phyloP scores from a whole-genome alignment of 2,888 invertebrate species.

The Graphium colonna region DNA sequence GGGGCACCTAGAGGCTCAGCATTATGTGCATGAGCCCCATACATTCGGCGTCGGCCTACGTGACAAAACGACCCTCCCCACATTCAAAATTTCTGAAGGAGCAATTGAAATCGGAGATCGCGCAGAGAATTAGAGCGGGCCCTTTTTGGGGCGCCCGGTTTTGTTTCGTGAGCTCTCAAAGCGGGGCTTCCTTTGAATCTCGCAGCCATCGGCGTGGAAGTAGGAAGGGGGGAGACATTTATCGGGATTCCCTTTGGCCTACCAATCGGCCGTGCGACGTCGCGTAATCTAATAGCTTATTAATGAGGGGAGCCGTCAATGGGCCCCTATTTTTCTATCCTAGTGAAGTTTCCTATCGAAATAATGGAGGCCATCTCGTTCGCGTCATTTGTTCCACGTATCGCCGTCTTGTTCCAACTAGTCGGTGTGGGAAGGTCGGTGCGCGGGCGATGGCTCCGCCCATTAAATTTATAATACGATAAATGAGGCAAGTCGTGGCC shows the following conservation, averaged over 20 bases:
- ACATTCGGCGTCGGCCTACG: constrained; percentile 65
- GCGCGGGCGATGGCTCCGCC: constrained; percentile 65
- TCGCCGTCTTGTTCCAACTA: constrained; percentile 67
- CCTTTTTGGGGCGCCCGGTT: constrained; percentile 73
- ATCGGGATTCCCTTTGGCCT: constrained; percentile 77
- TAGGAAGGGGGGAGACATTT: constrained; percentile 57
- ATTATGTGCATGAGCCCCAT: constrained; percentile 73
- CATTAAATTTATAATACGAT: constrained; percentile 76
- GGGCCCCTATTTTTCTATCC: constrained; percentile 73
- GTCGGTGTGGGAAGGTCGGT: constrained; percentile 66
- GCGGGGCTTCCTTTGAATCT: constrained; percentile 78
- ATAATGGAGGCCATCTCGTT: constrained; percentile 61
- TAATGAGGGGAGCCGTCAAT: constrained; percentile 73
- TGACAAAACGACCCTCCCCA: constrained; percentile 79
- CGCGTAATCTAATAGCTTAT: constrained; percentile 79
- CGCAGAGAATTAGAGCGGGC: constrained; percentile 79
- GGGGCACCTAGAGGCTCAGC: constrained; percentile 72
- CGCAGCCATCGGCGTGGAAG: constrained; percentile 75
- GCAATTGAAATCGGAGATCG: constrained; percentile 80
- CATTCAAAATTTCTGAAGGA: constrained; percentile 79
- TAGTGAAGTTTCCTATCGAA: constrained; percentile 68
- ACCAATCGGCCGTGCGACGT: constrained; percentile 74
- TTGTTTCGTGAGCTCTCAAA: constrained; percentile 73
- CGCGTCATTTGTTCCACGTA: constrained; percentile 52
- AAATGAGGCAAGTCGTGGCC: constrained; percentile 64